A percentile compares a stretch with the other conserved stretches of the same genome.
Conservation (phyloP, 2,113 vertebrate genomes). For the Corydoras maculifer region DNA sequence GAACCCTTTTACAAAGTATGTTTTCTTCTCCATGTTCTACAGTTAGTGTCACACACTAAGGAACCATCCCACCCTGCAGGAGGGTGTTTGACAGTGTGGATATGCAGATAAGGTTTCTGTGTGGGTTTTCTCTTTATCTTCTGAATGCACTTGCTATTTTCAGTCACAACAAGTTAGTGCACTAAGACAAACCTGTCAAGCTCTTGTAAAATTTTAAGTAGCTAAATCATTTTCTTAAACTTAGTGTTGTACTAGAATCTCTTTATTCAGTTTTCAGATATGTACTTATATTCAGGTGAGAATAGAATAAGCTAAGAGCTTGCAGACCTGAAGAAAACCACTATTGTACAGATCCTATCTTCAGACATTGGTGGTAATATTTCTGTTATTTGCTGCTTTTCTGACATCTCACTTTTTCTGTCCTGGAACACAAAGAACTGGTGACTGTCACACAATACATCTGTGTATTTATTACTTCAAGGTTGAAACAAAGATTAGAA, state of each 20-base stretch:
- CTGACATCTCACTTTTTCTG: no score
- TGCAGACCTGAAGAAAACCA: no score
- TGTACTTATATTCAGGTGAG: not conserved
- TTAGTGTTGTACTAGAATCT: not conserved
- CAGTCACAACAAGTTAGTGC: not conserved
- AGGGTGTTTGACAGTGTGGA: not conserved
- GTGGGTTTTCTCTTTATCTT: not conserved
- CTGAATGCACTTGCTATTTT: not conserved
- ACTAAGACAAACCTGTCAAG: not conserved
- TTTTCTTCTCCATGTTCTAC: not conserved
- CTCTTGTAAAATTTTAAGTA: not conserved
- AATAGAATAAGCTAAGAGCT: no score
- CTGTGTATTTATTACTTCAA: not conserved
- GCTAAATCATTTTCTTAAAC: not conserved
- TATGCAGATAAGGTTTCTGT: conserved; percentile 4
- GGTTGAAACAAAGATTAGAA: not conserved
- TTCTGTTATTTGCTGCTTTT: no score
- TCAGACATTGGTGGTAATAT: no score
- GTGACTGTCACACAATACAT: not conserved
- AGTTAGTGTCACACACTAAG: not conserved
- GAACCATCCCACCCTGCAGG: not conserved
- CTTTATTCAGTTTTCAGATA: not conserved
- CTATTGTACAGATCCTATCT: no score
- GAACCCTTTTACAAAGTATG: not conserved
- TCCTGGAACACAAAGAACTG: not conserved